Base-by-base conservation (phyloP, 1,140 invertebrate species). In the Calycopis cecrops region DNA sequence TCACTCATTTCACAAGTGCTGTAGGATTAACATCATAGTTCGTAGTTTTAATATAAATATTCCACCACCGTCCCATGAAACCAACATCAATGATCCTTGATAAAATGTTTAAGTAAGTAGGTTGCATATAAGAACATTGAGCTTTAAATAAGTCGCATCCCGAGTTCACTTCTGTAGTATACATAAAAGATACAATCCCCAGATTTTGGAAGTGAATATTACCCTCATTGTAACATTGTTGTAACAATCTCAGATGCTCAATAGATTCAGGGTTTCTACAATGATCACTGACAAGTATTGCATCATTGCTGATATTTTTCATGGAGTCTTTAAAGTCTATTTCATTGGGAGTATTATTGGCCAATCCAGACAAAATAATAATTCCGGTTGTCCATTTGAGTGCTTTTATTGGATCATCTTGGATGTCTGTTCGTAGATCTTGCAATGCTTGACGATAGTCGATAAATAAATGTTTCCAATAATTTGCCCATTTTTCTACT, bases 81-180 rank as follows among this genome's bases (percentile, higher is more conserved):
- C 96, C 95, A 57, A 96, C 75, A 78, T 97, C 96, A 21, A 96
- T 78, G 58, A 96, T 90, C 65, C 92, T 88, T 63, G 91, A 71
- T 57, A 90, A 71, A 69, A 93, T 91, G 34, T 88, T 91, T 6
- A 90, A 52, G 62, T 89, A 91, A 64, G 82, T 71, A 4, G 93
- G 91, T 72, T 92, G 88, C 18, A 94, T 82, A 68, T 95, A 94
- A 35, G 90, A 84, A 79, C 95, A 96, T 21, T 91, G 89, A 9
- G 91, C 90, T 79, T 93, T 92, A 79, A 93, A 96, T 0, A 92
- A 75, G 42, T 90, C 90, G 69, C 93, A 91, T 4, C 88, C 79
- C 52, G 90, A 73, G 69, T 91, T 91, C 65, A 91, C 91, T 65
- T 94, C 90, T 62, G 93, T 91, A 1, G 91, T 76, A 91, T 94